Conservation (phyloP, 2,888 invertebrate species). For the Drosophila prostipennis region DNA sequence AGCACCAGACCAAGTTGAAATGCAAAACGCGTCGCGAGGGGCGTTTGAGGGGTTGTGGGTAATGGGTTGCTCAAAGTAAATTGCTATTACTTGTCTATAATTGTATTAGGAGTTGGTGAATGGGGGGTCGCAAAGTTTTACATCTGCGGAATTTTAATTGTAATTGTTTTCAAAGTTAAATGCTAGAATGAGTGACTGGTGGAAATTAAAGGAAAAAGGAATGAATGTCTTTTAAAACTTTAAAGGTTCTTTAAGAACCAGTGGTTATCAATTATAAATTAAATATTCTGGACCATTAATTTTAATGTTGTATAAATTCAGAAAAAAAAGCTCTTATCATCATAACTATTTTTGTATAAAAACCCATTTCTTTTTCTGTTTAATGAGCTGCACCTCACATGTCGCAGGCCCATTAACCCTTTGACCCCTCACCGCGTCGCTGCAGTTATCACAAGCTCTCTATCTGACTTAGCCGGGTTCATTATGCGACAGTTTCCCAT, state of each 20-base stretch:
- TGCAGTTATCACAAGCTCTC: constrained; percentile 52
- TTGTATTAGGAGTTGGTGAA: constrained; percentile 41
- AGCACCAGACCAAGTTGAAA: constrained; percentile 55
- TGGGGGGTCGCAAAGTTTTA: constrained; percentile 35
- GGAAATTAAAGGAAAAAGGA: not conserved
- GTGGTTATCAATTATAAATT: not conserved
- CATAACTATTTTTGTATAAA: constrained; percentile 14
- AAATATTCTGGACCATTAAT: no score
- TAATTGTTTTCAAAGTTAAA: constrained; percentile 37
- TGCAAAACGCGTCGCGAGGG: constrained; percentile 43
- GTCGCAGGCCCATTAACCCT: constrained; percentile 71
- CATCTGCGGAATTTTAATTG: constrained; percentile 70
- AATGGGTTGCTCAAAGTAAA: constrained; percentile 56
- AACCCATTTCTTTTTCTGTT: constrained; percentile 20
- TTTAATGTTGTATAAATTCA: no score
- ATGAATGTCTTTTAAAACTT: not conserved
- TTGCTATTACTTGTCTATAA: constrained; percentile 74
- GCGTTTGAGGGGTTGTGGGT: constrained; percentile 13
- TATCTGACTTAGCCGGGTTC: constrained; percentile 64
- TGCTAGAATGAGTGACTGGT: constrained; percentile 18
- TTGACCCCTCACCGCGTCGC: constrained; percentile 36
- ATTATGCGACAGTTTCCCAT: constrained; percentile 75
- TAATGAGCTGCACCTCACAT: constrained; percentile 63
- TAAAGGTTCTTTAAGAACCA: not conserved
- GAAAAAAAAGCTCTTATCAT: not conserved